These are phyloP conservation scores for Ardeotis arabs DNA, from an alignment of 2,113 vertebrate genomes.

Conservation along the genomic window DNA sequence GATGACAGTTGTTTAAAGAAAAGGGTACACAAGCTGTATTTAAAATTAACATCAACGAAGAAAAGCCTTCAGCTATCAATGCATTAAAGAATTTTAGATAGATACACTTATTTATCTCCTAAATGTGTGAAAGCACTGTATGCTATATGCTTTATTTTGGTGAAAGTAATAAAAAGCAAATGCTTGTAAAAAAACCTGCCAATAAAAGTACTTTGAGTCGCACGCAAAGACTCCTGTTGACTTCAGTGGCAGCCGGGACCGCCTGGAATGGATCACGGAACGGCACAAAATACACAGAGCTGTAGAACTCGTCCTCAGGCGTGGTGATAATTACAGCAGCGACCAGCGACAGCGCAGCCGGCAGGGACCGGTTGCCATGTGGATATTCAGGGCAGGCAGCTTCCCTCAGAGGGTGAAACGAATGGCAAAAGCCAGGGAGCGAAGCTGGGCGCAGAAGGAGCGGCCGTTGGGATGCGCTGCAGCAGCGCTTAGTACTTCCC, in stretches of 20 bases:
- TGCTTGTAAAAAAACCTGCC: background rate
- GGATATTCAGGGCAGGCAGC: background rate
- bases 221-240: background rate
- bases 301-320: background rate
- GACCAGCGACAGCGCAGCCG: background rate
- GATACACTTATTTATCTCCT: background rate
- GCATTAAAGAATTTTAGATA: background rate
- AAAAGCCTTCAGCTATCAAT: background rate
- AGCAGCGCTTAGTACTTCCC: background rate
- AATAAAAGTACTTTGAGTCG: background rate
- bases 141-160: slow-evolving; percentile 37
- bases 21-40: background rate
- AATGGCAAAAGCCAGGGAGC: background rate
- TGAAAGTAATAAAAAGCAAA: slow-evolving; percentile 32
- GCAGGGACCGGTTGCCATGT: background rate
- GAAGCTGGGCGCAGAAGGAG: background rate
- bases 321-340: background rate
- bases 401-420: background rate
- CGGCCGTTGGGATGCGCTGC: background rate
- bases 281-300: background rate
- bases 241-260: background rate
- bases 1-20: background rate
- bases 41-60: background rate
- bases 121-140: slow-evolving; percentile 7
- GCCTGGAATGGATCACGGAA: background rate